These are phyloP conservation scores for Blennius ocellaris DNA, from an alignment of 2,113 vertebrate species.

Conservation along the genomic window DNA sequence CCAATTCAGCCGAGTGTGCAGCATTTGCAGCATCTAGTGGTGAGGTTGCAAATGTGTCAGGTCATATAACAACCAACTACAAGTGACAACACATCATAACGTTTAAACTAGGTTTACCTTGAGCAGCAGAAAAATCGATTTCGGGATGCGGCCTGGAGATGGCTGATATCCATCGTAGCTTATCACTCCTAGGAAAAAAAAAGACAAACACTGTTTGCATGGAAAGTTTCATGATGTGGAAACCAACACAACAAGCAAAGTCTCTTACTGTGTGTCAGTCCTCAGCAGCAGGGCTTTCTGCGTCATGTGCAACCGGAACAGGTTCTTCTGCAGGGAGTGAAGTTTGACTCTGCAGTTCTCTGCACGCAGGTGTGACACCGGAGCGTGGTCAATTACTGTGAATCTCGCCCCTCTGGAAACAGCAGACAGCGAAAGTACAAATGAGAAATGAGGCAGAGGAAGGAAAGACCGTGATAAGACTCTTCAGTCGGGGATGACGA, in stretches of 20 bases:
- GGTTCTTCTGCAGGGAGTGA: slow-evolving; percentile 91
- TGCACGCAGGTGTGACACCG: slow-evolving; percentile 87
- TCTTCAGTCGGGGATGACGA: not conserved
- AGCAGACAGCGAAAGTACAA: not conserved
- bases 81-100: not conserved
- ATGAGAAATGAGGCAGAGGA: slow-evolving; percentile 12
- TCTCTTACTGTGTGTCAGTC: slow-evolving; percentile 92
- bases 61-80: not conserved
- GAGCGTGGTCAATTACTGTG: slow-evolving; percentile 91
- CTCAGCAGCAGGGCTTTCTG: slow-evolving; percentile 87
- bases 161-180: slow-evolving; percentile 96
- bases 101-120: slow-evolving; percentile 71
- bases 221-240: not conserved
- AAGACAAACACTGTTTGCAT: not conserved
- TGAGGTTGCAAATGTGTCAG: too few relatives aligned
- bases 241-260: not conserved
- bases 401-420: slow-evolving; percentile 87
- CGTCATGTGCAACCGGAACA: slow-evolving; percentile 89
- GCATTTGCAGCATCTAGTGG: too few relatives aligned
- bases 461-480: slow-evolving; percentile 18
- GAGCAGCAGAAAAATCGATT: slow-evolving; percentile 79
- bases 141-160: slow-evolving; percentile 84
- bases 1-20: too few relatives aligned
- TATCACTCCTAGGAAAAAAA: slow-evolving; percentile 87
- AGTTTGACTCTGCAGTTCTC: slow-evolving; percentile 95